Percentiles rank a stretch among this genome's conserved stretches.
phyloP scores from a whole-genome alignment of 2,888 invertebrate genomes.

The Acronicta psi region DNA sequence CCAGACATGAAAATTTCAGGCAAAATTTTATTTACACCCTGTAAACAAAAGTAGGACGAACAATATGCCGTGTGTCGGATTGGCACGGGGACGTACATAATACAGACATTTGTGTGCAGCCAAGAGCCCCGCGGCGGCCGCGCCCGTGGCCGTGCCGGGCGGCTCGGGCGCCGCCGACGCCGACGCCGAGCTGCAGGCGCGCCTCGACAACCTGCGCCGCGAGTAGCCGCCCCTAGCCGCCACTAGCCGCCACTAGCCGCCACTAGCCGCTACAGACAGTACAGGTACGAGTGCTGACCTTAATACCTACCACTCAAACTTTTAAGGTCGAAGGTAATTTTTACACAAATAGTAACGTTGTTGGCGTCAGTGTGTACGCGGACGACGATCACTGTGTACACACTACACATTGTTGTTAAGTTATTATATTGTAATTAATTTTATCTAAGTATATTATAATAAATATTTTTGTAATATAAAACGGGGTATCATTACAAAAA shows the following conservation, averaged over 20 bases:
- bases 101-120: conserved; percentile 73
- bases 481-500: background rate
- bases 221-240: conserved; percentile 87
- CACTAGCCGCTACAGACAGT: too few species aligned
- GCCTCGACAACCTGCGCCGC: conserved; percentile 97
- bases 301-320: background rate
- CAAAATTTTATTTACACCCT: too few species aligned
- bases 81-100: too few species aligned
- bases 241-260: too few species aligned
- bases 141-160: conserved; percentile 79
- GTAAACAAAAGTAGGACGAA: too few species aligned
- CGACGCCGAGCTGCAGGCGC: conserved; percentile 98
- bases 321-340: too few species aligned
- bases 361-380: background rate
- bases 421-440: conserved; percentile 67
- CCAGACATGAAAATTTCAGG: too few species aligned
- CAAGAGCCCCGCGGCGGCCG: conserved; percentile 91
- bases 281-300: too few species aligned
- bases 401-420: conserved; percentile 64
- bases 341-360: background rate
- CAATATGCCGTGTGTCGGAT: conserved; percentile 1
- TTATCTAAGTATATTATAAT: conserved; percentile 70
- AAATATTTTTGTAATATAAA: conserved; percentile 53
- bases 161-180: conserved; percentile 92
- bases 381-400: conserved; percentile 26